Evolutionary conservation across 2,797 vertebrate species (phyloP), one percentile per base, ranked within the genome.

Genomic region (Rhinichthys osculus): DNA sequence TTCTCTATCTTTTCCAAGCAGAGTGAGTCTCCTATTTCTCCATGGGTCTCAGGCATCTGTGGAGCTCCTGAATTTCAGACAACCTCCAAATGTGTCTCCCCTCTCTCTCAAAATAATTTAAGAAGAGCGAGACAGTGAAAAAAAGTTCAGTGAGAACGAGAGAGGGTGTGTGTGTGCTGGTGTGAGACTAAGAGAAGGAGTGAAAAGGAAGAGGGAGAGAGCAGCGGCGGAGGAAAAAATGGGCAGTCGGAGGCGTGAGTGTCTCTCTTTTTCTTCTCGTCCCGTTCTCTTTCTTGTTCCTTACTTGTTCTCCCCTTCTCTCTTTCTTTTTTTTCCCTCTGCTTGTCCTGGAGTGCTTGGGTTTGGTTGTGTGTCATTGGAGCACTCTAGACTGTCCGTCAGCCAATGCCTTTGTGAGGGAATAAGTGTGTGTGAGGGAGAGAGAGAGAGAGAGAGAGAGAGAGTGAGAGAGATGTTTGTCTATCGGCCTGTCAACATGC

Each of bases 401-500:
- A 62, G 84, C 84, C 84, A 85, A 81, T 80, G 77, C 67, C 77
- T 85, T 80, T 78, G 83, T 78, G 64, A 84, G 74, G 21, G 78
- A 80, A 50, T 66, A 67, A 80, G 64, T 81, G 44, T 67, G 79
- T 38, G 52, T n/a, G 71, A n/a, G 40, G 6, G 35, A 42, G 52
- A 10, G 64, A 21, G 44, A 5, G 62, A 3, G 54, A 27, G 77
- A 16, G 38, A 27, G 52, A 11, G 64, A 13, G 64, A 52, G 79
- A 52, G 66, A 52, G 79, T 27, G 81, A 78, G 83, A 85, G 57
- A 80, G 52, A 85, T 76, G 74, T 78, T 88, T 84, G 87, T 85
- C 85, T 85, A 82, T 97, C 95, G 94, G 94, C 92, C 95, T 94
- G 95, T 97, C 96, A 95, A 93, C 96, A 95, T 95, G 95, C 95